Conservation (phyloP, 2,113 vertebrate genomes). For the Platysternon megacephalum region DNA sequence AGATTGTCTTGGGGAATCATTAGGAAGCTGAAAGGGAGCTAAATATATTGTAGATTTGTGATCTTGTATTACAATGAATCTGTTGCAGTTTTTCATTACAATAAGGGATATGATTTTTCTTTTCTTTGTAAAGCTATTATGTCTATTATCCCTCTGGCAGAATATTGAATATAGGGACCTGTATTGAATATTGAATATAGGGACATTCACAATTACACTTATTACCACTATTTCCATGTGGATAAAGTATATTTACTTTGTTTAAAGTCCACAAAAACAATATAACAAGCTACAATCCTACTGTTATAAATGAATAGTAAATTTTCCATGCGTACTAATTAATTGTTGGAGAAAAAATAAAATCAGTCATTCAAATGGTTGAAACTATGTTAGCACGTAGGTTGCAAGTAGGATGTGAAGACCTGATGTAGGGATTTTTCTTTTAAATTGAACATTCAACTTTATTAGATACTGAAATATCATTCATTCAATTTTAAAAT, state of each 20-base stretch:
- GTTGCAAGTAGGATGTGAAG: rapidly evolving
- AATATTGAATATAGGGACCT: not conserved
- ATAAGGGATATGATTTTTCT: not conserved
- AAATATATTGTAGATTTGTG: not conserved
- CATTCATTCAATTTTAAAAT: not conserved
- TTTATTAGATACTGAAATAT: not conserved
- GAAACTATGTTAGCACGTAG: not conserved
- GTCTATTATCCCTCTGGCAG: not conserved
- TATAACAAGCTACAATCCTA: not conserved
- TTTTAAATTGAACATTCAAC: not conserved
- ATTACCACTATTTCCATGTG: too few species aligned
- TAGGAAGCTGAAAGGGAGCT: not conserved
- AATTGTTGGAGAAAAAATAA: not conserved
- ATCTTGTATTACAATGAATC: not conserved
- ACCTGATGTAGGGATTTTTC: not conserved
- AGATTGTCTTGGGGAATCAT: not conserved
- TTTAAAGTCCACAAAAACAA: not conserved
- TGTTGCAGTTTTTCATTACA: constrained; percentile 9
- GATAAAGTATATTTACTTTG: not conserved
- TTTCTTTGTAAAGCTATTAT: not conserved
- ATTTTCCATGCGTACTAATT: not conserved
- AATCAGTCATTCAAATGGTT: not conserved
- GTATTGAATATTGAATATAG: not conserved
- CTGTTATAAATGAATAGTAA: not conserved
- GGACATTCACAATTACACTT: not conserved